These are phyloP conservation scores for Brachyhypopomus occidentalis DNA, from an alignment of 2,113 vertebrate species.

Conservation along the genomic window DNA sequence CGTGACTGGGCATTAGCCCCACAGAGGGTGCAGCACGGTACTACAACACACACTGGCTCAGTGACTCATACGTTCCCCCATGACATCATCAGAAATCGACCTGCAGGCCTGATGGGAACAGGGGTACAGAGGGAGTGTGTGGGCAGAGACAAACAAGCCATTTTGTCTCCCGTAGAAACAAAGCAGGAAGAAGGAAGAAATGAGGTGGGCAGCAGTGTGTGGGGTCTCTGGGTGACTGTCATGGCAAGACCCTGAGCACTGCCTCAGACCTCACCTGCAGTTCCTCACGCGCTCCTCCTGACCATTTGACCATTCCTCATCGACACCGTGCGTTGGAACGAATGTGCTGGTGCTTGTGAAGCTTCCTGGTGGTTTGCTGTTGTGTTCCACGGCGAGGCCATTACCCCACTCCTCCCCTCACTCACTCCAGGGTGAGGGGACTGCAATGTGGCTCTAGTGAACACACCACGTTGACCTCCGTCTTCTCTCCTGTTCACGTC, in stretches of 20 bases:
- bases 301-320: no score
- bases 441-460: background rate
- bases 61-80: conserved; percentile 53
- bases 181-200: conserved; percentile 50
- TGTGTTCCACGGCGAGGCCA: no score
- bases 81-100: conserved; percentile 41
- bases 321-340: no score
- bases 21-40: conserved; percentile 26
- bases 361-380: background rate
- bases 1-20: background rate
- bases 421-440: no score
- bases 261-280: background rate
- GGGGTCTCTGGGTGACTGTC: background rate
- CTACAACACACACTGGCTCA: conserved; percentile 21
- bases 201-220: conserved; percentile 17
- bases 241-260: conserved; percentile 21
- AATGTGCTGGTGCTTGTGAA: background rate
- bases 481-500: background rate
- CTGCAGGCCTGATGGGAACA: conserved; percentile 47
- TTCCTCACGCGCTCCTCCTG: no score
- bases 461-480: background rate
- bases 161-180: conserved; percentile 33
- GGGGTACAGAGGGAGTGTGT: conserved; percentile 37
- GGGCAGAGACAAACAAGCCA: conserved; percentile 29
- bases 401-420: no score